Evolutionary conservation across 92 coral and sea anemone genomes (phyloP).

Genomic region (Epizoanthus ramosus): DNA sequence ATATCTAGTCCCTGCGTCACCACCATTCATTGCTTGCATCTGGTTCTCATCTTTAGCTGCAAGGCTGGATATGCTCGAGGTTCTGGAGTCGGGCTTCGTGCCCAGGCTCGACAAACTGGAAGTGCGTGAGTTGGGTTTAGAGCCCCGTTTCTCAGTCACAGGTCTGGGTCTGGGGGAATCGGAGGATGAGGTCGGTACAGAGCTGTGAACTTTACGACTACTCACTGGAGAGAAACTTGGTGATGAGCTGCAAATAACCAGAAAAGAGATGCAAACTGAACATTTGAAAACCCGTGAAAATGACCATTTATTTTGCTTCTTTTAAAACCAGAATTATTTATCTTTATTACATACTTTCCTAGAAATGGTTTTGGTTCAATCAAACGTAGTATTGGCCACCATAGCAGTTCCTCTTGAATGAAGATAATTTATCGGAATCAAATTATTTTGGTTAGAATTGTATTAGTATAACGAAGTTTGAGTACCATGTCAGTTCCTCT

Average conservation of each 20-base stretch:
- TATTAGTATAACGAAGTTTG: neutral
- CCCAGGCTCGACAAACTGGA: conserved; percentile 16
- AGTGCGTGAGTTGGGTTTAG: conserved; percentile 10
- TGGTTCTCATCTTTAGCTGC: conserved; percentile 73
- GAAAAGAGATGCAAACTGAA: too few relatives aligned
- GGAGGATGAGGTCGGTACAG: neutral
- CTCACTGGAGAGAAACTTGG: conserved; percentile 19
- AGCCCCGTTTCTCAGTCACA: conserved; percentile 5
- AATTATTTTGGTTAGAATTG: too few relatives aligned
- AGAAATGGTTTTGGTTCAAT: too few relatives aligned
- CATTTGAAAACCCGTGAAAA: too few relatives aligned
- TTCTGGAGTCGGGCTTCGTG: conserved; percentile 19
- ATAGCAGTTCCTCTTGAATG: too few relatives aligned
- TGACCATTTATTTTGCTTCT: too few relatives aligned
- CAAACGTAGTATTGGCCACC: too few relatives aligned
- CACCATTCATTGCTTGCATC: neutral
- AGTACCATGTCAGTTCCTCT: neutral
- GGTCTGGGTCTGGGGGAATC: neutral
- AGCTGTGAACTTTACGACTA: neutral
- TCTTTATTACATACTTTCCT: too few relatives aligned
- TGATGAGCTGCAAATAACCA: conserved; percentile 13
- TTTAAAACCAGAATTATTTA: too few relatives aligned
- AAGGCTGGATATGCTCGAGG: conserved; percentile 60
- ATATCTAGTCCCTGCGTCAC: neutral
- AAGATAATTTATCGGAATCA: too few relatives aligned